These are phyloP conservation scores for Formica exsecta DNA, from an alignment of 1,140 invertebrate genomes.

Conservation along the genomic window DNA sequence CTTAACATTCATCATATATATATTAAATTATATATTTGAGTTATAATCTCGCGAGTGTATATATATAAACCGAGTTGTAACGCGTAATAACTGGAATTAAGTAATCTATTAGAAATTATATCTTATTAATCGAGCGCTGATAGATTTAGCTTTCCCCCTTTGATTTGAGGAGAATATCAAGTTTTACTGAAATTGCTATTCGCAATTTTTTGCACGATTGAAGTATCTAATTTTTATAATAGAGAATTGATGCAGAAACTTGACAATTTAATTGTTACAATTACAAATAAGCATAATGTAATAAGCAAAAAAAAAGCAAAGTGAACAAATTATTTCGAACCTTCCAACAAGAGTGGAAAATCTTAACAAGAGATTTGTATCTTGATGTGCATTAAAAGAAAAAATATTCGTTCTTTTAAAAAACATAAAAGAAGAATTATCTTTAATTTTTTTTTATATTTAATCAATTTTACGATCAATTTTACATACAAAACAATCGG, in stretches of 20 bases:
- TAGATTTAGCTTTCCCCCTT: background rate
- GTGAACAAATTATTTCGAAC: no score
- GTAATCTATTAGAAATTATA: constrained; percentile 21
- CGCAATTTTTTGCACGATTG: background rate
- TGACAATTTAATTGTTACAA: no score
- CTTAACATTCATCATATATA: background rate
- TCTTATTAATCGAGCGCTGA: background rate
- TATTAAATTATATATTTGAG: constrained; percentile 4
- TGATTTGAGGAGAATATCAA: background rate
- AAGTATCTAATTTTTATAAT: background rate
- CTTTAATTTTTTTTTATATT: no score
- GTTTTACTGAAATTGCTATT: background rate
- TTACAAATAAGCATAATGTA: no score
- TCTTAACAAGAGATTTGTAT: no score
- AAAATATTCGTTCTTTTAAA: no score
- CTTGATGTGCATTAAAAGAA: no score
- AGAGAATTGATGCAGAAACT: background rate
- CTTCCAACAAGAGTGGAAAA: no score
- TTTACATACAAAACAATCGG: no score
- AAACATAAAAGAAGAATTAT: no score
- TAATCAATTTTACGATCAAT: no score
- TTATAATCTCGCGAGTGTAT: background rate
- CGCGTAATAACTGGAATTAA: constrained; percentile 19
- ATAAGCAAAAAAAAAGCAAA: no score
- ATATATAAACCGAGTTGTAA: constrained; percentile 4